These are phyloP conservation scores for Diglossa cyanea DNA, from an alignment of 2,797 vertebrate genomes.

Conservation along the genomic window DNA sequence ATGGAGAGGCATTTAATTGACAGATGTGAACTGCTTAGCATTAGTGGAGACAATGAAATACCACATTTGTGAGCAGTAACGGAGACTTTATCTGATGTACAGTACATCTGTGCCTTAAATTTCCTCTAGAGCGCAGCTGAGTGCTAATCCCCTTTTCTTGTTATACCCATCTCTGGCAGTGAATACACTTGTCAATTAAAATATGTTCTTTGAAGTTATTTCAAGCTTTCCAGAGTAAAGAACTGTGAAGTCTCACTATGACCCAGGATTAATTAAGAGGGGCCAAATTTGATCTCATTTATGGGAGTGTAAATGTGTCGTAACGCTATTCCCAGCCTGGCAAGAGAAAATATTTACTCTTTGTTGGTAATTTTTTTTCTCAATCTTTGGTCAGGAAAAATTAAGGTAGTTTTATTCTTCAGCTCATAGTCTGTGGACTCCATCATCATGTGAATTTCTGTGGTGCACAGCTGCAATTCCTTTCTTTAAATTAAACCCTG, in stretches of 20 bases:
- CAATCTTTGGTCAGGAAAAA: background rate
- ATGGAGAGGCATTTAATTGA: background rate
- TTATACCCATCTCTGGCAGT: constrained; percentile 26
- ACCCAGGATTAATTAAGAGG: constrained; percentile 40
- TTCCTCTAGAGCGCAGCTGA: constrained; percentile 12
- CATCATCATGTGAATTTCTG: background rate
- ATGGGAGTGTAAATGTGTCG: background rate
- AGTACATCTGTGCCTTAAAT: constrained; percentile 9
- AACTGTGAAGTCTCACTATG: background rate
- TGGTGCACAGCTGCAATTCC: background rate
- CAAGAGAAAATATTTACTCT: background rate
- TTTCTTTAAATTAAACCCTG: background rate
- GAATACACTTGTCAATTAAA: constrained; percentile 68
- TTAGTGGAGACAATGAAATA: constrained; percentile 34
- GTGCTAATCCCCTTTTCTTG: constrained; percentile 54
- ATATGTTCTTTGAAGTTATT: constrained; percentile 61
- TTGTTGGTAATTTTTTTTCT: background rate
- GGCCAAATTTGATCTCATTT: constrained; percentile 35
- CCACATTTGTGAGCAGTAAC: background rate
- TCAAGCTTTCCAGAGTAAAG: constrained; percentile 45
- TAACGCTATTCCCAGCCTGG: background rate
- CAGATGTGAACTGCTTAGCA: background rate
- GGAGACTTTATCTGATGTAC: constrained; percentile 7
- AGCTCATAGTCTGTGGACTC: background rate
- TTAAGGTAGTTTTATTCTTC: background rate